phyloP scores from a whole-genome alignment of 2,113 vertebrate genomes.

The Cyprinus carpio region DNA sequence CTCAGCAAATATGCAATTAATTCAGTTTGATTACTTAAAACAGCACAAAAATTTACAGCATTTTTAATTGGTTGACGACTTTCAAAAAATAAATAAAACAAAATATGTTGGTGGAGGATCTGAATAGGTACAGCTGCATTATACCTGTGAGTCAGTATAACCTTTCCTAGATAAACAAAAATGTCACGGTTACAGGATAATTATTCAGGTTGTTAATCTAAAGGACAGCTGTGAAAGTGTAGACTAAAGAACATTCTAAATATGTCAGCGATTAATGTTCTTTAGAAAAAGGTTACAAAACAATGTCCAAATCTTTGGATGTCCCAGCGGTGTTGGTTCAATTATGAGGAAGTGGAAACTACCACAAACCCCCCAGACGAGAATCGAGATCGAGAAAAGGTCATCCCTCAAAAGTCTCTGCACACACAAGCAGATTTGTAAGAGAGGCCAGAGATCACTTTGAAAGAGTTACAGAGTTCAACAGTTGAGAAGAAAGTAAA shows the following conservation, averaged over 20 bases:
- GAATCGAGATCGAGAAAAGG: conserved; percentile 22
- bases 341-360: conserved; percentile 34
- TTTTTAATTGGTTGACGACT: neutral
- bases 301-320: neutral
- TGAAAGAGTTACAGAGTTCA: conserved; percentile 23
- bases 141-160: conserved; percentile 9
- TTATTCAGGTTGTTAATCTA: conserved; percentile 22
- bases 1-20: too few species aligned
- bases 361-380: conserved; percentile 10
- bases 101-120: neutral
- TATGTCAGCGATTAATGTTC: conserved; percentile 25
- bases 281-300: conserved; percentile 34
- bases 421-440: conserved; percentile 26
- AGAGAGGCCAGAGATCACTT: conserved; percentile 28
- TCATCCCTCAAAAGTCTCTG: conserved; percentile 18
- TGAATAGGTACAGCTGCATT: neutral
- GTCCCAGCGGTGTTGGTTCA: conserved; percentile 23
- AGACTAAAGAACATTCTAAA: conserved; percentile 23
- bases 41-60: too few species aligned
- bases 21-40: too few species aligned
- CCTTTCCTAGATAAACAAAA: conserved; percentile 19
- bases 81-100: neutral
- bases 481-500: neutral
- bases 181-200: neutral
- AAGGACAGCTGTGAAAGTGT: neutral